Evolutionary conservation across 2,797 vertebrate species (phyloP).

Genomic region (Micropoecilia bifurca): DNA sequence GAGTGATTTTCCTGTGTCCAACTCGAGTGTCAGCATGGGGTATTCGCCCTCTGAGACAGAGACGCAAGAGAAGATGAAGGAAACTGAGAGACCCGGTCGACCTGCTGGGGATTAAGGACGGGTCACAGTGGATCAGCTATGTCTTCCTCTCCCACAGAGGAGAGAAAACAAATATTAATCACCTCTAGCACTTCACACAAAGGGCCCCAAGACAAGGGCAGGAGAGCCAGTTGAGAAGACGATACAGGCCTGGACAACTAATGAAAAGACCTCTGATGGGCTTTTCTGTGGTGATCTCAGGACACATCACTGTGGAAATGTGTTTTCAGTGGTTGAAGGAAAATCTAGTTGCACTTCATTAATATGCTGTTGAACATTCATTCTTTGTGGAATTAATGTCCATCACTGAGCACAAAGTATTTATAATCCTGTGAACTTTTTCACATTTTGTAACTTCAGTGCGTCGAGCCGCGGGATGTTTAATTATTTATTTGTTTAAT

Average conservation of each 20-base stretch:
- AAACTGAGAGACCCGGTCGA: constrained; percentile 54
- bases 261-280: constrained; percentile 61
- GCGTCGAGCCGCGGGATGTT: not conserved
- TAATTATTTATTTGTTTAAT: not conserved
- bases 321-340: constrained; percentile 20
- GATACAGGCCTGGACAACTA: constrained; percentile 54
- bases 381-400: not conserved
- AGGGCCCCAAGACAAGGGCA: constrained; percentile 59
- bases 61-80: constrained; percentile 45
- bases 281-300: constrained; percentile 18
- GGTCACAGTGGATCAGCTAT: constrained; percentile 78
- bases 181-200: constrained; percentile 78
- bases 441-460: not conserved
- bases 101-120: constrained; percentile 71
- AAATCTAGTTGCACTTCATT: constrained; percentile 17
- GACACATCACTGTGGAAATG: constrained; percentile 32
- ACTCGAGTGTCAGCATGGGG: constrained; percentile 13
- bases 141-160: constrained; percentile 80
- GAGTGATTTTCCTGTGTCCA: constrained; percentile 22
- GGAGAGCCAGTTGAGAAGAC: constrained; percentile 51
- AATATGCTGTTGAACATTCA: constrained; percentile 4
- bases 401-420: not conserved
- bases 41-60: constrained; percentile 19
- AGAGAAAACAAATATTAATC: constrained; percentile 87
- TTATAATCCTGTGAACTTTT: not conserved